Base-by-base conservation (phyloP, 2,888 invertebrate genomes). In the Diarsia brunnea region DNA sequence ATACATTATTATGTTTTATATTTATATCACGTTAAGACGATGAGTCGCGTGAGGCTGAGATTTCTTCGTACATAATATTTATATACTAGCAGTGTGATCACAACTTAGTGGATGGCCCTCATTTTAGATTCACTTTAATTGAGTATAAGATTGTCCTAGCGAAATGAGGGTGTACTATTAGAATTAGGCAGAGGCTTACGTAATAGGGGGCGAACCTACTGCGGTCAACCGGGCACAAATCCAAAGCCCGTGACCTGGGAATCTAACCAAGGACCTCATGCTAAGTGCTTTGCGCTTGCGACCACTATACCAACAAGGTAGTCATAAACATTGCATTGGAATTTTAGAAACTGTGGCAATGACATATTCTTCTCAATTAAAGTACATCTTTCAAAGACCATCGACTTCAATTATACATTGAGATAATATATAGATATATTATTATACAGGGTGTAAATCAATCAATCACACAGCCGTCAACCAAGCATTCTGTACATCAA, bases 21-120 rank as follows among this genome's bases (percentile, higher is more conserved):
- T 82, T 86, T 77, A 78, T 88, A 88, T 87, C 88, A 87, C 88
- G 84, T 83, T 78, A 45, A 85, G 81, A 88, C 87, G 81, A 75
- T 88, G 83, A 87, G 87, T 81, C 75, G 87, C 79, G 87, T 87
- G 88, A 87, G 85, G 81, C 69, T 86, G 83, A 87, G 84, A 88
- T 84, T 86, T 71, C 76, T 75, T 68, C 70, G 43, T 61, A 43
- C 8, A 77, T 49, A 69, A 66, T 24, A 19, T 61, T 81, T 55
- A 80, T 51, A 79, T 64, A 61, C 38, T 58, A 63, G 5, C 47
- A 58, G 51, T 79, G 70, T 66, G 55, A 43, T 60, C 31, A 73
- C 14, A 53, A 49, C 31, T 60, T 53, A 61, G 27, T 14, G 4
- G 14, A 67, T 49, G 49, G 31, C 69, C 67, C 51, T 64, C 47